A percentile compares a stretch with the other conserved stretches of the same genome.
phyloP scores from a whole-genome alignment of 2,113 vertebrate genomes.

The Gobius niger region DNA sequence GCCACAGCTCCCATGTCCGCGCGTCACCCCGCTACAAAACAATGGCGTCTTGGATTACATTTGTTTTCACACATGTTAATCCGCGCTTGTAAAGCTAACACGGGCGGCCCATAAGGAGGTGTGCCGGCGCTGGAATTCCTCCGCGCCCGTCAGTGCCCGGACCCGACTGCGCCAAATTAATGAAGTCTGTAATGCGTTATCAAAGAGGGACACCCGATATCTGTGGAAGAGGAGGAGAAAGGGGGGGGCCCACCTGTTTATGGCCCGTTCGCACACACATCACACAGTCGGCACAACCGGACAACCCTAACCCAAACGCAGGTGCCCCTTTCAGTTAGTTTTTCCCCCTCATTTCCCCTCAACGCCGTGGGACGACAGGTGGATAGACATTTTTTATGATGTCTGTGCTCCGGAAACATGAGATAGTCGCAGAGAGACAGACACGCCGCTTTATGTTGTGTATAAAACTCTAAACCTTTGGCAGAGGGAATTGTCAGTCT shows the following conservation, averaged over 20 bases:
- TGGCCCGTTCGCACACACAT: slow-evolving; percentile 41
- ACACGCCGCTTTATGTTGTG: slow-evolving; percentile 10
- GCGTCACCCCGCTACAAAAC: slow-evolving; percentile 50
- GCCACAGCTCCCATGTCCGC: slow-evolving; percentile 20
- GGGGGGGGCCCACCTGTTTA: slow-evolving; percentile 69
- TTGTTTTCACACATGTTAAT: slow-evolving; percentile 76
- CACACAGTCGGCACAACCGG: slow-evolving; percentile 46
- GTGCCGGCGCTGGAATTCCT: slow-evolving; percentile 65
- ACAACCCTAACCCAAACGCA: slow-evolving; percentile 56
- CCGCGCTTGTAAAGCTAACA: slow-evolving; percentile 69
- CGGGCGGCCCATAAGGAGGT: slow-evolving; percentile 57
- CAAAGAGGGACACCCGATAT: slow-evolving; percentile 76
- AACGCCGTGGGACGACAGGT: slow-evolving; percentile 73
- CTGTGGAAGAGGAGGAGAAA: slow-evolving; percentile 42
- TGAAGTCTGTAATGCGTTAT: slow-evolving; percentile 76
- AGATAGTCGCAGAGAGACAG: slow-evolving; percentile 60
- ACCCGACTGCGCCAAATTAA: slow-evolving; percentile 65
- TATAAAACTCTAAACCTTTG: slow-evolving; percentile 27
- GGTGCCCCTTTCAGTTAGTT: slow-evolving; percentile 55
- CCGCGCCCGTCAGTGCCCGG: slow-evolving; percentile 60
- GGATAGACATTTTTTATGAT: slow-evolving; percentile 76
- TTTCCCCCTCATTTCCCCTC: slow-evolving; percentile 34
- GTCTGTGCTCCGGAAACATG: slow-evolving; percentile 74
- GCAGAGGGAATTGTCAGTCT: slow-evolving; percentile 15
- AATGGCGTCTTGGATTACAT: slow-evolving; percentile 68